phyloP scores from a whole-genome alignment of 30 jellyfish, hydroid and myxozoan species.

The Cassiopea andromeda region DNA sequence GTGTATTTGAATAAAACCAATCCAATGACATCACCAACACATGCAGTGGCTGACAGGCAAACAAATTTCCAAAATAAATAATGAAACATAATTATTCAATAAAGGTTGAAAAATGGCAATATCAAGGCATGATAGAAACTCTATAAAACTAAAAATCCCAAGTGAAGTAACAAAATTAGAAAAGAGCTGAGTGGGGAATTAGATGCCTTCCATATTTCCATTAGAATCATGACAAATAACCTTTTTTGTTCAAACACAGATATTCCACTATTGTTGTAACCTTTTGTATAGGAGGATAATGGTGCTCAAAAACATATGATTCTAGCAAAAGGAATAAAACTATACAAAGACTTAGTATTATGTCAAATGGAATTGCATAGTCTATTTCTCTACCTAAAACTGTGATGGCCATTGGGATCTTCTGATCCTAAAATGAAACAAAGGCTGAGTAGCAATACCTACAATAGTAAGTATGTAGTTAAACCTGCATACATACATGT shows the following conservation, averaged over 20 bases:
- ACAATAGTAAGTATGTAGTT: no score
- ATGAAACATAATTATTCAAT: not conserved
- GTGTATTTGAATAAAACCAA: conserved; percentile 72
- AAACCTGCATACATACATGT: no score
- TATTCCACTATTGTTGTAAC: no score
- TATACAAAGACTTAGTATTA: not conserved
- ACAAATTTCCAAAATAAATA: not conserved
- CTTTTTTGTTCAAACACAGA: no score
- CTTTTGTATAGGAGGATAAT: no score
- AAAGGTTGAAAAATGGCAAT: not conserved
- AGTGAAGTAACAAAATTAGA: no score
- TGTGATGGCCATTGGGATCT: conserved; percentile 42
- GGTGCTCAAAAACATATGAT: no score
- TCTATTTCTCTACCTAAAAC: conserved; percentile 19
- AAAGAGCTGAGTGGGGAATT: no score
- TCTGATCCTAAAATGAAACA: conserved; percentile 40
- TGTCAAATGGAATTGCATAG: not conserved
- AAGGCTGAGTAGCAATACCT: not conserved
- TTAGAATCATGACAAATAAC: no score
- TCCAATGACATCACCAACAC: conserved; percentile 94
- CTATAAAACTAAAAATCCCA: no score
- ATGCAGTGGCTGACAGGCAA: conserved; percentile 74
- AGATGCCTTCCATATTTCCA: no score
- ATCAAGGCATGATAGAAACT: not conserved
- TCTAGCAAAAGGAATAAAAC: no score